These are phyloP conservation scores for Drosophila micromelanica DNA, from an alignment of 1,140 invertebrate genomes.

Conservation along the genomic window DNA sequence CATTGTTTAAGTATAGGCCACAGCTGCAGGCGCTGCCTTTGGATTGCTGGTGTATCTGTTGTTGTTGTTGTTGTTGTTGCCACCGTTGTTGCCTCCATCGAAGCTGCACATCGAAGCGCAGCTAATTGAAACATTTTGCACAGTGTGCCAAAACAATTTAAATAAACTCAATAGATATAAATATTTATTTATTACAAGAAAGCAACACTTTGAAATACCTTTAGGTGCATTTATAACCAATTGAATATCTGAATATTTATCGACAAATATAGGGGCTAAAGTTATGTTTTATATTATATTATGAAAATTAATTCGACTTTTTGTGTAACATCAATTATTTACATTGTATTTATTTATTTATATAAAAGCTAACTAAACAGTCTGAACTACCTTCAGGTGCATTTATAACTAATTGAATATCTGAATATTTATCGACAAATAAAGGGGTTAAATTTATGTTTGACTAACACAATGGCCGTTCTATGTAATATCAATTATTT, in stretches of 20 bases:
- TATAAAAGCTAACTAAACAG: no score
- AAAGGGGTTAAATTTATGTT: no score
- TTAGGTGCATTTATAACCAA: neutral
- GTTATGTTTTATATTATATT: no score
- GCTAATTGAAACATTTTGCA: constrained; percentile 76
- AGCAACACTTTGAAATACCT: neutral
- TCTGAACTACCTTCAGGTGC: neutral
- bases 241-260: neutral
- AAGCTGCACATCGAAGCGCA: constrained; percentile 79
- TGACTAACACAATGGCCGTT: no score
- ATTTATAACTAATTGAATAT: neutral
- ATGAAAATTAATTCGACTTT: no score
- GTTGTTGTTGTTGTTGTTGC: neutral
- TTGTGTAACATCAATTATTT: no score
- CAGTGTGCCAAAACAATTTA: constrained; percentile 47
- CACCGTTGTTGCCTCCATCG: constrained; percentile 44
- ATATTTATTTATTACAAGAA: constrained; percentile 1
- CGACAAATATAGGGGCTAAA: no score
- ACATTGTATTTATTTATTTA: no score
- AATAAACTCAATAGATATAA: neutral
- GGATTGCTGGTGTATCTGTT: constrained; percentile 2
- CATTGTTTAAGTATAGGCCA: constrained; percentile 79
- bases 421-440: no score
- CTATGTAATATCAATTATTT: no score
- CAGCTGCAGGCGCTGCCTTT: constrained; percentile 49